phyloP scores from a whole-genome alignment of 1,140 invertebrate genomes.

The Nymphalis io region DNA sequence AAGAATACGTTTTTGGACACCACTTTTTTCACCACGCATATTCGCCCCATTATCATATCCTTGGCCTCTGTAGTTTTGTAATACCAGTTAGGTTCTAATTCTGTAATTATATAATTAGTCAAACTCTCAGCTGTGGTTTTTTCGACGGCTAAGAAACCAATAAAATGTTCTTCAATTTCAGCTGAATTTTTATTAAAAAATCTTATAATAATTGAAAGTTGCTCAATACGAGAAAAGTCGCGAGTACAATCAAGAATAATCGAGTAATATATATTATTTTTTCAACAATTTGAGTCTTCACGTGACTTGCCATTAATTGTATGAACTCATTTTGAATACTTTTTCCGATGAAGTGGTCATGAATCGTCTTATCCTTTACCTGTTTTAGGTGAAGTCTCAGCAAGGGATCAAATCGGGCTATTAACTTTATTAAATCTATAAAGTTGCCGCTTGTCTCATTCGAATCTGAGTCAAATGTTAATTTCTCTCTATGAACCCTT shows the following conservation, averaged over 20 bases:
- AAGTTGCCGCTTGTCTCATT: conserved; percentile 14
- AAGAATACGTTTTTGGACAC: too few relatives aligned
- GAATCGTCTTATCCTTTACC: conserved; percentile 12
- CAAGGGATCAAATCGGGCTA: too few relatives aligned
- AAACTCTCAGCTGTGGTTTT: background rate
- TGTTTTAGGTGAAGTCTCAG: too few relatives aligned
- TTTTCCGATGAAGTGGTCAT: conserved; percentile 19
- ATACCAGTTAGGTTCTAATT: conserved; percentile 3
- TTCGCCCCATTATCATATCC: background rate
- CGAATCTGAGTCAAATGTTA: conserved; percentile 16
- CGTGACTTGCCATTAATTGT: too few relatives aligned
- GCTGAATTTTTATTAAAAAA: conserved; percentile 11
- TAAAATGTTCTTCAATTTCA: conserved; percentile 6
- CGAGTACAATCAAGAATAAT: conserved; percentile 14
- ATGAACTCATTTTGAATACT: conserved; percentile 9
- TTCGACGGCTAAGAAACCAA: background rate
- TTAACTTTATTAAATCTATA: too few relatives aligned
- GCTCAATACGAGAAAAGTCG: too few relatives aligned
- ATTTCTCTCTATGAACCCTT: conserved; percentile 15
- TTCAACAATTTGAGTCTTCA: conserved; percentile 5
- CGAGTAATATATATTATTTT: conserved; percentile 14
- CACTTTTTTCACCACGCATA: too few relatives aligned
- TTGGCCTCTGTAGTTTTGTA: background rate
- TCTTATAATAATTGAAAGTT: conserved; percentile 12
- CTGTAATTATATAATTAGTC: conserved; percentile 7